A percentile compares a stretch with the other conserved stretches of the same genome.
These are phyloP conservation scores for Melanotaenia trifasciata DNA, from an alignment of 2,797 vertebrate genomes.

Conservation along the genomic window DNA sequence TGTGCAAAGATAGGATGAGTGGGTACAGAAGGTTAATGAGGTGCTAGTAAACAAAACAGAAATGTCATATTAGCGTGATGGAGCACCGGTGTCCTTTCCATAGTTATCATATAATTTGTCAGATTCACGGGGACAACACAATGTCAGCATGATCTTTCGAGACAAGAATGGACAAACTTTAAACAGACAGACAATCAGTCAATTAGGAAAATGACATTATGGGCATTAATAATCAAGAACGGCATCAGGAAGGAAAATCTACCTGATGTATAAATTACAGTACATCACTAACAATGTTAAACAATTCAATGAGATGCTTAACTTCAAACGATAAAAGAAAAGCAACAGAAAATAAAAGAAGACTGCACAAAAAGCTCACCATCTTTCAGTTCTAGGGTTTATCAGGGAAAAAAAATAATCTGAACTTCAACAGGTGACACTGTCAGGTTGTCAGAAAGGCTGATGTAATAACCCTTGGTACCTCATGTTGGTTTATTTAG, in stretches of 20 bases:
- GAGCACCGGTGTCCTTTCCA: constrained; percentile 16
- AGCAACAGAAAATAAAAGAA: background rate
- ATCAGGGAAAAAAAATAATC: no score
- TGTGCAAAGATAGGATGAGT: constrained; percentile 32
- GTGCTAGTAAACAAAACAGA: constrained; percentile 55
- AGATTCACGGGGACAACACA: constrained; percentile 3
- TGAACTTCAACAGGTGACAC: no score
- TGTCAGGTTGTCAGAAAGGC: no score
- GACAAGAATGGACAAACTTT: no score
- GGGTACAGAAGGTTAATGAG: constrained; percentile 57
- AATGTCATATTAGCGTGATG: constrained; percentile 39
- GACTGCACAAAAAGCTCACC: no score
- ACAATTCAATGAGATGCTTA: background rate
- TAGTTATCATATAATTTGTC: constrained; percentile 25
- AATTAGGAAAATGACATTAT: background rate
- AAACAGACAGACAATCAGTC: background rate
- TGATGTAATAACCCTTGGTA: no score
- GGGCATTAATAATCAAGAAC: background rate
- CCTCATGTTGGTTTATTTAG: no score
- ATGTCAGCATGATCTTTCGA: constrained; percentile 1
- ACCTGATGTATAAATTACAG: background rate
- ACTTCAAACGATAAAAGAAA: background rate
- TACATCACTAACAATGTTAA: background rate
- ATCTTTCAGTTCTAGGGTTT: no score
- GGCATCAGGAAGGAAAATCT: no score